Conservation (phyloP, 2,888 invertebrate species). For the Ametastegia equiseti region DNA sequence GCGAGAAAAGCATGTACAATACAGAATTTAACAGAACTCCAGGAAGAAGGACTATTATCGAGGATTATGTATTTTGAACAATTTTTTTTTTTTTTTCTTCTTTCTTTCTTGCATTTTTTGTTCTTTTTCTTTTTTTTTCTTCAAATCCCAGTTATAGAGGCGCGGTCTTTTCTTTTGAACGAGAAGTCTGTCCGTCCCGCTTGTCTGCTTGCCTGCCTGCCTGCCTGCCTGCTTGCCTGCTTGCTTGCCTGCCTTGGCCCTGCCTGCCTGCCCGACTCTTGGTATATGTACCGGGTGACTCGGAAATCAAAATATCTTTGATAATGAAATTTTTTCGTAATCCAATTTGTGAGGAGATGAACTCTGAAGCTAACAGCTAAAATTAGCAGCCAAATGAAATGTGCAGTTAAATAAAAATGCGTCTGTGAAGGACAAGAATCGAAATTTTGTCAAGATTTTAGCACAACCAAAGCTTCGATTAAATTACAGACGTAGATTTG, state of each 20-base stretch:
- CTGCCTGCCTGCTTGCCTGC: conserved; percentile 23
- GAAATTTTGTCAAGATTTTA: no score
- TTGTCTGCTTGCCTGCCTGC: conserved; percentile 42
- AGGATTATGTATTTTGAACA: conserved; percentile 22
- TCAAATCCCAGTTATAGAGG: conserved; percentile 21
- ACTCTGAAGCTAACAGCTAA: no score
- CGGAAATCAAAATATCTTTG: background rate
- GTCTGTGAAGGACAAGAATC: no score
- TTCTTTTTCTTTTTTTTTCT: background rate
- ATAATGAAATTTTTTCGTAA: background rate
- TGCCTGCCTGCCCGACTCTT: background rate
- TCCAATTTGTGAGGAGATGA: no score
- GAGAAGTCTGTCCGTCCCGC: conserved; percentile 32
- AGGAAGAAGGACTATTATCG: background rate
- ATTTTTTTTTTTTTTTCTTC: conserved; percentile 5
- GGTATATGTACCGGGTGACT: background rate
- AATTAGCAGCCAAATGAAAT: no score
- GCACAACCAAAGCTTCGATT: no score
- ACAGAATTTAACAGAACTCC: background rate
- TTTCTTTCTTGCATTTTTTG: background rate
- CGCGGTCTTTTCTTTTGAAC: conserved; percentile 46
- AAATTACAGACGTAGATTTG: no score
- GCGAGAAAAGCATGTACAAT: no score
- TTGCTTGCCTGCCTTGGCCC: background rate
- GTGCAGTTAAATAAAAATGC: no score